Conservation (phyloP, 2,888 invertebrate species). For the Chelonus formosanus region DNA sequence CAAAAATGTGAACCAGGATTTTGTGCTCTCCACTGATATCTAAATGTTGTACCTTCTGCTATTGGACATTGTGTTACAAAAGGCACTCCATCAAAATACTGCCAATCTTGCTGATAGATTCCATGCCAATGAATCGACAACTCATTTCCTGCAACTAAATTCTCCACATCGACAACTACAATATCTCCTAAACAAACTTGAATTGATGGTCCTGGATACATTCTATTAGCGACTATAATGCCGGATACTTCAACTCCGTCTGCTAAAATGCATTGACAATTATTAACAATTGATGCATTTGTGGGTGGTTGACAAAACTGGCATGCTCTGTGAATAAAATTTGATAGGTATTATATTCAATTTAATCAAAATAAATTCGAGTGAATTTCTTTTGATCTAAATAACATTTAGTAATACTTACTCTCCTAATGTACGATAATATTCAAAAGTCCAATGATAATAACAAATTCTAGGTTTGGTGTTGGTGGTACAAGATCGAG, state of each 20-base stretch:
- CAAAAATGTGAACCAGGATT: constrained; percentile 63
- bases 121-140: constrained; percentile 93
- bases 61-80: constrained; percentile 89
- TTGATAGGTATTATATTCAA: too few relatives aligned
- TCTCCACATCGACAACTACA: constrained; percentile 85
- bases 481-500: constrained; percentile 51
- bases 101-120: constrained; percentile 80
- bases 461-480: constrained; percentile 50
- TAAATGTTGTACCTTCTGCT: constrained; percentile 84
- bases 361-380: too few relatives aligned
- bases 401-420: constrained; percentile 14
- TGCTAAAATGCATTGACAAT: constrained; percentile 85
- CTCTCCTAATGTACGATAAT: constrained; percentile 40
- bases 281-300: constrained; percentile 81
- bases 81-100: constrained; percentile 88
- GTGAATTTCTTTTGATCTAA: too few relatives aligned
- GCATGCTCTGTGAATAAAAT: constrained; percentile 71
- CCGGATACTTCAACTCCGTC: constrained; percentile 87
- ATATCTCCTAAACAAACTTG: constrained; percentile 87
- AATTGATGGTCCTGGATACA: constrained; percentile 88
- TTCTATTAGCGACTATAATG: constrained; percentile 80
- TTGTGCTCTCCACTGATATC: constrained; percentile 64
- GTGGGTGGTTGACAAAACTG: constrained; percentile 85
- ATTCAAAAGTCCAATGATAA: constrained; percentile 47
- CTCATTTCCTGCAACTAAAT: constrained; percentile 86